phyloP scores from a whole-genome alignment of 2,797 vertebrate species.

The Mastacembelus armatus region DNA sequence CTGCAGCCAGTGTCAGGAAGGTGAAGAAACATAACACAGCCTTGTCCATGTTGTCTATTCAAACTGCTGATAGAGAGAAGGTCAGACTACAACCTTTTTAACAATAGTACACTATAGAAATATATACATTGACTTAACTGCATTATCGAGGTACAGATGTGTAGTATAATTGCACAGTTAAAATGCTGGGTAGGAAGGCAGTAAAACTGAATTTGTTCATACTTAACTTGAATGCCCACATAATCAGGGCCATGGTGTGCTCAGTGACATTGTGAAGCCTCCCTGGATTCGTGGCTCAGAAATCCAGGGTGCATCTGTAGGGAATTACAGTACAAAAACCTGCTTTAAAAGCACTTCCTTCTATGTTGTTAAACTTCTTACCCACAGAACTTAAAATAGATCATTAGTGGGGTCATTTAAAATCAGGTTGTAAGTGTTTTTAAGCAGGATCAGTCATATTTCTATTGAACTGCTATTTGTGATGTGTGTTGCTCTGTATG shows the following conservation, averaged over 20 bases:
- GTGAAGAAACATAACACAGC: slow-evolving; percentile 87
- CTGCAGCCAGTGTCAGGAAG: slow-evolving; percentile 60
- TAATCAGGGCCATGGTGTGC: not conserved
- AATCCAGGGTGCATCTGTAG: not conserved
- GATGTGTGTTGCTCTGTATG: not conserved
- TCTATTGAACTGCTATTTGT: not conserved
- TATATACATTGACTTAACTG: not conserved
- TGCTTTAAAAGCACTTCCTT: not conserved
- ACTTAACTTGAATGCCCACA: not conserved
- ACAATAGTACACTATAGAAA: too few relatives aligned
- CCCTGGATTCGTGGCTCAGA: not conserved
- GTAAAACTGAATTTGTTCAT: not conserved
- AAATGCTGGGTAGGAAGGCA: not conserved
- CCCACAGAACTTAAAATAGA: not conserved
- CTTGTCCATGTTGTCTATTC: slow-evolving; percentile 86
- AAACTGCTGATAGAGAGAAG: slow-evolving; percentile 84
- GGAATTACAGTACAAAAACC: not conserved
- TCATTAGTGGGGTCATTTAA: too few relatives aligned
- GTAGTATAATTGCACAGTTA: not conserved
- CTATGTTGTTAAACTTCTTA: not conserved
- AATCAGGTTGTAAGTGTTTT: not conserved
- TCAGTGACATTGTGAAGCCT: not conserved
- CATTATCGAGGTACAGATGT: not conserved
- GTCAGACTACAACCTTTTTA: slow-evolving; percentile 66
- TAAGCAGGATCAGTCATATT: not conserved